Conservation (phyloP, 2,113 vertebrate species). For the Xenus cinereus region DNA sequence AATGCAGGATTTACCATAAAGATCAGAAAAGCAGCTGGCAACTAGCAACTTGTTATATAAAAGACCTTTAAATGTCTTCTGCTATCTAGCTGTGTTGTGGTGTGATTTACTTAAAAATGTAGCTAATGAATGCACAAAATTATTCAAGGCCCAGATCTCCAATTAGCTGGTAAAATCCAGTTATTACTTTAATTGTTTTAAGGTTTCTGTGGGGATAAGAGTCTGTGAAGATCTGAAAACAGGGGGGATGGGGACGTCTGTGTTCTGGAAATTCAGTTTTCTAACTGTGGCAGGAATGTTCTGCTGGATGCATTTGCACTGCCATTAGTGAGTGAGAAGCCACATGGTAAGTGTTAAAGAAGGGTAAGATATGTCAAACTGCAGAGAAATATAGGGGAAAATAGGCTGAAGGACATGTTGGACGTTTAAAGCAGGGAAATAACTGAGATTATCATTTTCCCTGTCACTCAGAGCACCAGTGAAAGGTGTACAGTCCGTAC, state of each 20-base stretch:
- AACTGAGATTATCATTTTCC: not conserved
- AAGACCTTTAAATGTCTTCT: conserved; percentile 44
- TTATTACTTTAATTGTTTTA: conserved; percentile 9
- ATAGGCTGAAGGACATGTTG: not conserved
- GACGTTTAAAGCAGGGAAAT: not conserved
- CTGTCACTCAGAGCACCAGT: not conserved
- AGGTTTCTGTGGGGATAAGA: not conserved
- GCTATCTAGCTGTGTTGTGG: conserved; percentile 31
- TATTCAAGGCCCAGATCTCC: conserved; percentile 28
- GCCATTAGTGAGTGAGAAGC: not conserved
- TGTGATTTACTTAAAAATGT: not conserved
- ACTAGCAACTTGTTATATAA: conserved; percentile 53
- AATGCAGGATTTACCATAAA: conserved; percentile 32
- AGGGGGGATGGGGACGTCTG: not conserved
- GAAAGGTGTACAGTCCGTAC: not conserved
- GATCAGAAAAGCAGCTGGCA: conserved; percentile 70
- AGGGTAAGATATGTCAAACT: not conserved
- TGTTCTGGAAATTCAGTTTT: not conserved
- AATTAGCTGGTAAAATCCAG: conserved; percentile 20
- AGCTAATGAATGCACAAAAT: not conserved
- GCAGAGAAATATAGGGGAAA: not conserved
- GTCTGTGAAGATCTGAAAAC: not conserved
- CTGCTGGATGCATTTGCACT: not conserved
- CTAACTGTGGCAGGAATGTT: not conserved
- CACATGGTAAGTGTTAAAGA: not conserved